These are phyloP conservation scores for Oreochromis aureus DNA, from an alignment of 2,113 vertebrate genomes.

Conservation along the genomic window DNA sequence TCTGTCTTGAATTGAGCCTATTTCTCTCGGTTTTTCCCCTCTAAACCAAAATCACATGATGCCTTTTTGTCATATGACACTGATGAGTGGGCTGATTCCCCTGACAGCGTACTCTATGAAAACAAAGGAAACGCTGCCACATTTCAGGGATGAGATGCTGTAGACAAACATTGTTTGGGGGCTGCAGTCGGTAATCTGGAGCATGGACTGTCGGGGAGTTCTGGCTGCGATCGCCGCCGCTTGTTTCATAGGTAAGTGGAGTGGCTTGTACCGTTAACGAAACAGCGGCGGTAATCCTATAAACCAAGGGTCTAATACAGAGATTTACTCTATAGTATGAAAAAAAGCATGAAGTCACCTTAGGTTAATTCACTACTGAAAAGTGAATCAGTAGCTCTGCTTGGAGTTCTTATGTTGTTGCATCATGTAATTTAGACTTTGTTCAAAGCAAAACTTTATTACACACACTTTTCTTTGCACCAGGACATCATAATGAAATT, in stretches of 20 bases:
- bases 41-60: constrained; percentile 73
- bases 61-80: constrained; percentile 68
- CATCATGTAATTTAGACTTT: neutral
- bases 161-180: constrained; percentile 17
- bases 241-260: constrained; percentile 57
- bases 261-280: neutral
- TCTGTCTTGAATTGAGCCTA: neutral
- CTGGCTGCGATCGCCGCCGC: constrained; percentile 34
- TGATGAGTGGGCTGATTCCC: constrained; percentile 34
- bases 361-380: neutral
- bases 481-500: neutral
- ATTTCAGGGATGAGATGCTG: constrained; percentile 38
- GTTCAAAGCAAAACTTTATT: neutral
- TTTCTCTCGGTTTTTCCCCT: neutral
- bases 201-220: constrained; percentile 57
- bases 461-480: neutral
- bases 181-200: constrained; percentile 23
- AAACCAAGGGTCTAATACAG: neutral
- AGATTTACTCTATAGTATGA: neutral
- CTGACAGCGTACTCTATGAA: neutral
- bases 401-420: neutral
- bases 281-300: neutral
- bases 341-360: neutral
- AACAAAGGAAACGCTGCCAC: constrained; percentile 2
- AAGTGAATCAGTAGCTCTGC: neutral